Percentiles rank a stretch among this genome's conserved stretches.
Conservation (phyloP, 2,797 vertebrate species). For the Fundulus diaphanus region DNA sequence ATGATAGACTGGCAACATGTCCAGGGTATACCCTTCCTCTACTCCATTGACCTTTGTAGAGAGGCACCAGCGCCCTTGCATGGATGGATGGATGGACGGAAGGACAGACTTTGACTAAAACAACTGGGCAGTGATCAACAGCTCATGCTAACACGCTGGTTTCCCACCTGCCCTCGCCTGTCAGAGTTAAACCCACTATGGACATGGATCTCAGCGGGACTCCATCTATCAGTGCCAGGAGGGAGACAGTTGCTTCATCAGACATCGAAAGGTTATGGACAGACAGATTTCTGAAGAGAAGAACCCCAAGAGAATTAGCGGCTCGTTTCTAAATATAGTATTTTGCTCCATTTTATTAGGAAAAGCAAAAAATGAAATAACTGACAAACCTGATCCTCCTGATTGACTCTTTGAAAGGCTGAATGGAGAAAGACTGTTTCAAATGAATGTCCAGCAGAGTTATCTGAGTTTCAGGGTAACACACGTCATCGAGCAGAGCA, state of each 20-base stretch:
- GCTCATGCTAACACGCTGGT: neutral
- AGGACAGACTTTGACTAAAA: neutral
- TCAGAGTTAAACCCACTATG: neutral
- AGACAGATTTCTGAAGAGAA: constrained; percentile 30
- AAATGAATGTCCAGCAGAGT: constrained; percentile 51
- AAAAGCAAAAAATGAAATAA: neutral
- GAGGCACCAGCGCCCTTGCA: too few species aligned
- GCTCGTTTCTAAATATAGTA: neutral
- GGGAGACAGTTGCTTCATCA: constrained; percentile 22
- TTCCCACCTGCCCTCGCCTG: constrained; percentile 56
- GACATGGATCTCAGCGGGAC: neutral
- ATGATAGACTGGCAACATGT: neutral
- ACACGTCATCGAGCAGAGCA: constrained; percentile 46
- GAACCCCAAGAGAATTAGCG: neutral
- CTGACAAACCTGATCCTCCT: constrained; percentile 55
- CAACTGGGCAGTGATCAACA: neutral
- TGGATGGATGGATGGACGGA: neutral
- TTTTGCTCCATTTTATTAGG: neutral
- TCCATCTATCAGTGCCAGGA: constrained; percentile 24
- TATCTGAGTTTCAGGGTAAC: constrained; percentile 51
- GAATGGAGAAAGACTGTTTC: neutral
- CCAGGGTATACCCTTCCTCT: too few species aligned
- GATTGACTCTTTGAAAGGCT: constrained; percentile 19
- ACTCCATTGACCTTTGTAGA: neutral
- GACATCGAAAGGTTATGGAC: constrained; percentile 22